These are phyloP conservation scores for Rhinolophus ferrumequinum DNA, from an alignment of 2,113 vertebrate species.

Conservation along the genomic window DNA sequence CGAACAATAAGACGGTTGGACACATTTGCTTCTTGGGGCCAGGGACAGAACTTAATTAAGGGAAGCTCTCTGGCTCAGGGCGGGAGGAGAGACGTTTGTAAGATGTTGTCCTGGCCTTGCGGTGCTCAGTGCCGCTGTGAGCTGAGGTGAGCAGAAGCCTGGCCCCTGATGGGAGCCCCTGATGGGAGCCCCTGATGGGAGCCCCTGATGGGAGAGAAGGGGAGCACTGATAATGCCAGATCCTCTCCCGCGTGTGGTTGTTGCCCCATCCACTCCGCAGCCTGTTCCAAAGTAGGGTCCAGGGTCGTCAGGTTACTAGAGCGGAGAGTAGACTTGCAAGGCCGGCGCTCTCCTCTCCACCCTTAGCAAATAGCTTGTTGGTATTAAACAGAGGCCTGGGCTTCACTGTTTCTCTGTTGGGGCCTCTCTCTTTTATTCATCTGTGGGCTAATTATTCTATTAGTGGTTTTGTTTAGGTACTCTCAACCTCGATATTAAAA, in stretches of 20 bases:
- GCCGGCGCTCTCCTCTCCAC: neutral
- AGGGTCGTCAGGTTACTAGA: neutral
- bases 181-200: neutral
- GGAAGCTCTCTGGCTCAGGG: neutral
- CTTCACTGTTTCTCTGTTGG: neutral
- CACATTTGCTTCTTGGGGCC: conserved; percentile 40
- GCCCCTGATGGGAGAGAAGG: neutral
- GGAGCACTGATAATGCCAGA: neutral
- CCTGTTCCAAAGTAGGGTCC: neutral
- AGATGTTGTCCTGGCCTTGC: neutral
- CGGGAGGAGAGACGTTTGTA: neutral
- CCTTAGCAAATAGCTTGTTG: neutral
- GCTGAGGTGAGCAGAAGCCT: neutral
- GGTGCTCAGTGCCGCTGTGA: neutral
- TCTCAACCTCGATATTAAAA: conserved; percentile 44
- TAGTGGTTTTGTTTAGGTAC: neutral
- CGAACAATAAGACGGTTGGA: neutral
- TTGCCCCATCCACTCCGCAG: neutral
- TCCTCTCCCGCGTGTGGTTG: accelerated
- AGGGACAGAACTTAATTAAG: conserved; percentile 50
- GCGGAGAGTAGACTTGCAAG: neutral
- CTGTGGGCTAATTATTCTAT: conserved; percentile 40
- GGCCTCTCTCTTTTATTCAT: conserved; percentile 1
- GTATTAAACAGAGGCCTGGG: neutral
- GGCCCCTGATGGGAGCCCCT: neutral